Conservation (phyloP, 2,888 invertebrate genomes). For the Meliscaeva auricollis region DNA sequence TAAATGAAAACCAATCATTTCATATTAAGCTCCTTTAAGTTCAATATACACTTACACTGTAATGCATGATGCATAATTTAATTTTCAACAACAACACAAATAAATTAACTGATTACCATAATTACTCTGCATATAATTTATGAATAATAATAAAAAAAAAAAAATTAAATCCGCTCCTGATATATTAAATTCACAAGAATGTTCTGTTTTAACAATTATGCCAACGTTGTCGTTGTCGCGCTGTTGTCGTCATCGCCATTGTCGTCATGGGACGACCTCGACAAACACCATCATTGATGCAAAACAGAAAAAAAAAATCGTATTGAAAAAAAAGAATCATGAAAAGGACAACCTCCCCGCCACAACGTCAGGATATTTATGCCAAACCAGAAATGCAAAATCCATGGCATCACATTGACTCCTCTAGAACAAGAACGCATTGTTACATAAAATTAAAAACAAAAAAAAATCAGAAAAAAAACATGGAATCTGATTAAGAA, state of each 20-base stretch:
- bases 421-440: constrained; percentile 8
- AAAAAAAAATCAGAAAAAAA: constrained; percentile 4
- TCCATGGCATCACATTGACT: constrained; percentile 20
- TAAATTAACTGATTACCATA: constrained; percentile 32
- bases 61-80: constrained; percentile 5
- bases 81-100: constrained; percentile 15
- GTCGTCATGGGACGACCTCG: constrained; percentile 29
- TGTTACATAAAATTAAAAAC: constrained; percentile 4
- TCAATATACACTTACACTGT: not conserved
- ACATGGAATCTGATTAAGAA: constrained; percentile 66
- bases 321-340: constrained; percentile 20
- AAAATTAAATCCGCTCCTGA: constrained; percentile 47
- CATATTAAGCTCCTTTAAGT: not conserved
- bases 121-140: not conserved
- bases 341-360: not conserved
- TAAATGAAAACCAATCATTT: not conserved
- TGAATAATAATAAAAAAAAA: not conserved
- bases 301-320: constrained; percentile 6
- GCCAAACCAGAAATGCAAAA: constrained; percentile 41
- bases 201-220: constrained; percentile 21
- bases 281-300: constrained; percentile 13
- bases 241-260: not conserved
- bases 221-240: not conserved
- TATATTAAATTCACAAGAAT: not conserved
- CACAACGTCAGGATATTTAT: constrained; percentile 33